Percentiles rank a stretch among this genome's conserved stretches.
Evolutionary conservation across 2,888 invertebrate genomes (phyloP).

Genomic region (Spilarctia lutea): DNA sequence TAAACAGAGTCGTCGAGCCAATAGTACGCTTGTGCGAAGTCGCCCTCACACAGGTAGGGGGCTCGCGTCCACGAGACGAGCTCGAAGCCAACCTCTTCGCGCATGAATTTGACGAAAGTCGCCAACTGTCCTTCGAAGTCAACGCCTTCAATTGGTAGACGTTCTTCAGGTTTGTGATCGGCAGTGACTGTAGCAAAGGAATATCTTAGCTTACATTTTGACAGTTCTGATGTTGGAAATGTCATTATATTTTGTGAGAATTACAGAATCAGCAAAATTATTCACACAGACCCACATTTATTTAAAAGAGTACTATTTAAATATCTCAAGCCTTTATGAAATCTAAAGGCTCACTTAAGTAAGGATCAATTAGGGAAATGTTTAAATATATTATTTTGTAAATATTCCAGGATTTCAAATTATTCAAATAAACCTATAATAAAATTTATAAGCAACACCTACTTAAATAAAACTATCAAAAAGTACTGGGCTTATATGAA

Average conservation of each 20-base stretch:
- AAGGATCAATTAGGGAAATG: no score
- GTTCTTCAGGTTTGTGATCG: constrained; percentile 91
- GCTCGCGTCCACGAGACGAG: constrained; percentile 95
- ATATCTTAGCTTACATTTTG: neutral
- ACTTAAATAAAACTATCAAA: no score
- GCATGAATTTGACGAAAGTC: constrained; percentile 88
- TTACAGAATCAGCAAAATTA: neutral
- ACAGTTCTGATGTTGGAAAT: neutral
- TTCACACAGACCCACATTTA: no score
- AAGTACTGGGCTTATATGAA: no score
- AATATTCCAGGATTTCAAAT: no score
- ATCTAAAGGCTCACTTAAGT: no score
- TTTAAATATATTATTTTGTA: no score
- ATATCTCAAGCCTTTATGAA: no score
- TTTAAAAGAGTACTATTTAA: neutral
- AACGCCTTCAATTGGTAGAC: constrained; percentile 88
- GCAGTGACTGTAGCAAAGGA: constrained; percentile 81
- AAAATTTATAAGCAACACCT: no score
- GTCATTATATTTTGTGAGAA: neutral
- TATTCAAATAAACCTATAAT: no score
- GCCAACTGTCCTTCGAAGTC: constrained; percentile 93
- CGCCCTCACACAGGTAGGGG: constrained; percentile 99
- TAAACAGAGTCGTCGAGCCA: constrained; percentile 97
- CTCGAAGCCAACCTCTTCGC: constrained; percentile 90
- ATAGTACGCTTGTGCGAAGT: constrained; percentile 95